Percentiles rank a stretch among this genome's conserved stretches.
Evolutionary conservation across 2,797 vertebrate species (phyloP).

Genomic region (Sylvia borin): DNA sequence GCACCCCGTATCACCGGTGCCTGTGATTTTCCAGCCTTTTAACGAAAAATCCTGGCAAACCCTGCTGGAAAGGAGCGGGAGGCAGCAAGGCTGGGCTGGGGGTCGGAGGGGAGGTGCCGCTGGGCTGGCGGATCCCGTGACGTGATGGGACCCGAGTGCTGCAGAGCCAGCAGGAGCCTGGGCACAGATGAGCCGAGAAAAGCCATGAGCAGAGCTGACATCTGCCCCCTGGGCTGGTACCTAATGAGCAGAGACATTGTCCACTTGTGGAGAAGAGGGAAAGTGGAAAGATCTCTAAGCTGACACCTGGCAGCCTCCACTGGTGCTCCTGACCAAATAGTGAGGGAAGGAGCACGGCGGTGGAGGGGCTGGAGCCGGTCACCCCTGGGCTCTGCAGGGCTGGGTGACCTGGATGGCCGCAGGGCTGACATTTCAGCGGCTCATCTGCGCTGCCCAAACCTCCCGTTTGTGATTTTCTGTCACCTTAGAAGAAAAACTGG

Average conservation of each 20-base stretch:
- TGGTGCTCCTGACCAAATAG: background rate
- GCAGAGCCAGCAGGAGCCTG: background rate
- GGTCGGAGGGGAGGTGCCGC: rapidly evolving
- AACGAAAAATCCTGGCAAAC: background rate
- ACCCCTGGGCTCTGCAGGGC: background rate
- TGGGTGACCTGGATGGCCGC: background rate
- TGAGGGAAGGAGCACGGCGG: background rate
- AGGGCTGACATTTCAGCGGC: background rate
- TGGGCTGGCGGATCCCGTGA: background rate
- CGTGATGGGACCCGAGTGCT: constrained; percentile 2
- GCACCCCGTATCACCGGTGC: rapidly evolving
- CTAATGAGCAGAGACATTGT: constrained; percentile 50
- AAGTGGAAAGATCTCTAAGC: constrained; percentile 23
- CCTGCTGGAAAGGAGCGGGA: background rate
- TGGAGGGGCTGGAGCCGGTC: rapidly evolving
- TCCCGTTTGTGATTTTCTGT: background rate
- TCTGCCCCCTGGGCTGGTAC: constrained; percentile 22
- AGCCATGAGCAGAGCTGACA: constrained; percentile 44
- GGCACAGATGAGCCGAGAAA: constrained; percentile 24
- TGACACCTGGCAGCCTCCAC: constrained; percentile 28
- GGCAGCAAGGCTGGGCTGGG: rapidly evolving
- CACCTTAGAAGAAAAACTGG: rapidly evolving
- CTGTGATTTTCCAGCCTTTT: background rate
- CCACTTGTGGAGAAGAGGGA: constrained; percentile 13
- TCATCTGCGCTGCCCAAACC: rapidly evolving